Percentiles rank a stretch among this genome's conserved stretches.
phyloP scores from a whole-genome alignment of 2,888 invertebrate species.

The Platerodrilus igneus region DNA sequence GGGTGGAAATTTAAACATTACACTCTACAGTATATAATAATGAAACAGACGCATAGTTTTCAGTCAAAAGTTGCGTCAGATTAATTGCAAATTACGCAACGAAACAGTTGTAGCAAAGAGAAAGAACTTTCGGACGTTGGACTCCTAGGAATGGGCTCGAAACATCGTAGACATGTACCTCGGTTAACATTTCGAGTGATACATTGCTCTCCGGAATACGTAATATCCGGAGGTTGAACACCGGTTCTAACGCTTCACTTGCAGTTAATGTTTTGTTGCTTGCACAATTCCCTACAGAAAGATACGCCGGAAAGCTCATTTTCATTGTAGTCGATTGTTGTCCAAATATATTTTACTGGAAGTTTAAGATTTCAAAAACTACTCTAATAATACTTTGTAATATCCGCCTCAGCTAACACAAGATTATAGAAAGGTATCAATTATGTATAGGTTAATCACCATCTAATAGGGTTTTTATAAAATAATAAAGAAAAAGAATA shows the following conservation, averaged over 20 bases:
- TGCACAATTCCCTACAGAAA: constrained; percentile 10
- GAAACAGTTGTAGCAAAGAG: neutral
- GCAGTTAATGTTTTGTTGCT: constrained; percentile 18
- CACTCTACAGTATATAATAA: too few species aligned
- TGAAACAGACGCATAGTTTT: too few species aligned
- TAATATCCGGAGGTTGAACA: constrained; percentile 31
- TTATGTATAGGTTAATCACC: constrained; percentile 1
- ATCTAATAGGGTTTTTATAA: too few species aligned
- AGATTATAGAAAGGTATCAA: neutral
- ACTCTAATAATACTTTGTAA: too few species aligned
- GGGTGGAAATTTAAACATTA: too few species aligned
- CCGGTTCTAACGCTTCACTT: constrained; percentile 13
- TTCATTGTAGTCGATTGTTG: too few species aligned
- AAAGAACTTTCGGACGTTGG: too few species aligned
- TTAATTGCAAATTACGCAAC: constrained; percentile 5
- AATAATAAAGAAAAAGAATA: too few species aligned
- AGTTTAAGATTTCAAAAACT: too few species aligned
- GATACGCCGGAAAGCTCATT: too few species aligned
- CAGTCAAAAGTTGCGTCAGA: too few species aligned
- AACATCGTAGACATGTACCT: constrained; percentile 30
- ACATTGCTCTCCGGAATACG: constrained; percentile 35
- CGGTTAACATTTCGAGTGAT: constrained; percentile 33
- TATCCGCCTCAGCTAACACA: neutral
- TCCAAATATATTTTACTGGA: too few species aligned
- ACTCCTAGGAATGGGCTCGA: constrained; percentile 30